Base-by-base conservation (phyloP, 2,888 invertebrate species). In the Onthophagus sagittarius region DNA sequence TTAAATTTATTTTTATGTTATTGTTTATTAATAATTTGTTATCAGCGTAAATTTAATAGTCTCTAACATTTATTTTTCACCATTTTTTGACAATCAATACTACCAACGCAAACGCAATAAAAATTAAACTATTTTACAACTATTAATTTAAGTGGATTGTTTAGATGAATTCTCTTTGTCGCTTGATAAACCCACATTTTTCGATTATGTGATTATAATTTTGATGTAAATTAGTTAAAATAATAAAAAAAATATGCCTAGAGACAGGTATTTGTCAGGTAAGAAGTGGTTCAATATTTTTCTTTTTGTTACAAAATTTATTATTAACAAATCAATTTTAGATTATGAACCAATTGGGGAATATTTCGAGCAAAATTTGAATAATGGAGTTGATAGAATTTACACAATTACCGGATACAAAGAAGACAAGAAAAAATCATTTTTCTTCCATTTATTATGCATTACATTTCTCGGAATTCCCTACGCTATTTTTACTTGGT, bases 321-420 rank as follows among this genome's bases (percentile, higher is more conserved):
- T 14, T 7, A 72, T 65, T 53, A 71, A 67, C 71, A 69, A 9
- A 73, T 71, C 71, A 73, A 64, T 80, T 77, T 13, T 74, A 82
- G 88, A 86, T 82, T 89, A 89, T 81, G 88, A 89, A 86, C 87
- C 86, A 81, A 88, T 89, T 77, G 88, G 87, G 69, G 88, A 88
- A 80, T 15, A 32, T 31, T 67, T 67, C 62, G 31, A 71, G 15
- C 71, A 71, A 31, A 9, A 31, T 23, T 31, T 71, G 15, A 62
- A 23, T 14, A 11, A 15, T 13, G 71, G 62, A 9, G 11, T 31
- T 9, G 86, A 86, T 73, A 86, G 77, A 13, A 71, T 76, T 71
- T 79, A 88, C 76, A 87, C 85, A 79, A 87, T 89, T 77, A 86
- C 85, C 78, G 90, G 90, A 74, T 89, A 87, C 78, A 86, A 85